Evolutionary conservation across 2,113 vertebrate genomes (phyloP).

Genomic region (Rhabdomys dilectus): DNA sequence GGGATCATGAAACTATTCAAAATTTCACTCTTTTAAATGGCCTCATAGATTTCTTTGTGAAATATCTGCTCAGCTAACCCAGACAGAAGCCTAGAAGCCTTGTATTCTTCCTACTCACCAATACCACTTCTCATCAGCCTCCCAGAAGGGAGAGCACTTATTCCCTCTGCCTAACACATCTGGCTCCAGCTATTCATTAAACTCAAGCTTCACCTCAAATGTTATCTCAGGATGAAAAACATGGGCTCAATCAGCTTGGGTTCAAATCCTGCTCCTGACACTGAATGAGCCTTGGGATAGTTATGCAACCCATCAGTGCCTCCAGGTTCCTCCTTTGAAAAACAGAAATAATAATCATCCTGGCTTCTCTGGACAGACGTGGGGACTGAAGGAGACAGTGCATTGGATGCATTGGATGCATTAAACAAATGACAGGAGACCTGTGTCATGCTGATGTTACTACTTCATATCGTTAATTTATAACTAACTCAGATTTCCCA

Average conservation of each 20-base stretch:
- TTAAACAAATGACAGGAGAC: background rate
- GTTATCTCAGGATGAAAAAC: background rate
- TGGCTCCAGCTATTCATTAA: background rate
- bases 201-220: background rate
- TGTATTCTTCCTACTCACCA: background rate
- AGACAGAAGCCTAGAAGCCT: background rate
- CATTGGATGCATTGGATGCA: background rate
- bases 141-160: background rate
- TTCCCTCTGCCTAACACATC: background rate
- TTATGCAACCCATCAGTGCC: background rate
- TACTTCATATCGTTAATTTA: background rate
- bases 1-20: background rate
- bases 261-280: background rate
- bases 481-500: conserved; percentile 20
- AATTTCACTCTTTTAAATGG: background rate
- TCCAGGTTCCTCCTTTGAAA: background rate
- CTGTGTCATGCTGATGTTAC: background rate
- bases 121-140: background rate
- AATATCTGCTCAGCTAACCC: background rate
- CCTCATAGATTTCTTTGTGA: background rate
- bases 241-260: background rate
- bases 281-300: background rate
- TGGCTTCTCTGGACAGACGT: background rate
- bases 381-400: background rate
- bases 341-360: background rate